Base-by-base conservation (phyloP, 2,113 vertebrate species). In the Lamprotornis superbus region DNA sequence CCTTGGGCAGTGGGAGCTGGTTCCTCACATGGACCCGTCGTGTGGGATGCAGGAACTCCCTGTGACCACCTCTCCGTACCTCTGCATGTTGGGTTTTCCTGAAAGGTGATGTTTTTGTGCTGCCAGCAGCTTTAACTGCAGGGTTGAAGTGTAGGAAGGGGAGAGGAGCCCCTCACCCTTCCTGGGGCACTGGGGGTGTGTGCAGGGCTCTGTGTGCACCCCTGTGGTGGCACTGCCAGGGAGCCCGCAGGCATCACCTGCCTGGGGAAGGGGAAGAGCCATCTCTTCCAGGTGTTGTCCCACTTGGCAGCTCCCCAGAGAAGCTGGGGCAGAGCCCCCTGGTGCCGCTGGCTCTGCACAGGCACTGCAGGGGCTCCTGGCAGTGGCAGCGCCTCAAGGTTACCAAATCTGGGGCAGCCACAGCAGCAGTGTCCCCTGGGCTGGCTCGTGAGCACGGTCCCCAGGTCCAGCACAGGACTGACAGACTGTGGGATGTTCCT, bases 391-490 rank as follows among this genome's bases (percentile, higher is more conserved):
- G 3, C 91, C 96, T 97, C 95, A 96, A 98, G 97, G 96, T 98
- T 60, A 94, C 63, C 23, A 21, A 94, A 98, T 97, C 94, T 98
- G 93, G 98, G 95, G 53, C 98, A 97, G 94, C 30, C 35, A 3
- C 57, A 27, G 61, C 60, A 68, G 86, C 78, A 17, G 56, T 0
- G 0, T 83, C 87, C 87, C 74, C 55, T 2, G 30, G 86, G 87
- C 33, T 24, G 80, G 9, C 39, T 68, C 2, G 0, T 4, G 6
- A 6, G 64, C 10, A 17, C 14, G 0, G 59, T 63, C 60, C 57
- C 52, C 8, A 40, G 89, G 60, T 55, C 82, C 83, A 30, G 73
- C 24, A 23, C 18, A 11, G 64, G 8, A 25, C 33, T 53, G 69
- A 31, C 57, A 12, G 15, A 11, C 33, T 1, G 3, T 22, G 39